Percentiles rank a stretch among this genome's conserved stretches.
phyloP scores from a whole-genome alignment of 1,140 invertebrate species.

The Cylas formicarius region DNA sequence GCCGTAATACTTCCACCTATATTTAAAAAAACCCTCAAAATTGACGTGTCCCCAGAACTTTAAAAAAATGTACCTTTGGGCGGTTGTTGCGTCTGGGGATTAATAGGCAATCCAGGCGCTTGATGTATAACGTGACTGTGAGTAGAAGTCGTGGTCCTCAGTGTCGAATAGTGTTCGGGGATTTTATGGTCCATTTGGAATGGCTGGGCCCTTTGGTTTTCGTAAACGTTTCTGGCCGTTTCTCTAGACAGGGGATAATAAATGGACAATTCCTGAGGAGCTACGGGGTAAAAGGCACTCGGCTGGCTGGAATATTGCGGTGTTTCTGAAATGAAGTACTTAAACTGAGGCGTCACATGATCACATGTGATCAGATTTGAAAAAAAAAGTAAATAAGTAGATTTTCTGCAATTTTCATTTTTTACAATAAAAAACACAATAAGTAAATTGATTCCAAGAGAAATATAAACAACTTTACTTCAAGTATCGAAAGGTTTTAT shows the following conservation, averaged over 20 bases:
- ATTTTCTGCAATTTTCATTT: no score
- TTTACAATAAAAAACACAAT: no score
- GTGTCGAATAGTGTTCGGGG: conserved; percentile 31
- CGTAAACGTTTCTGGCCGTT: conserved; percentile 33
- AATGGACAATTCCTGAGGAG: conserved; percentile 34
- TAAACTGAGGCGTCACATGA: no score
- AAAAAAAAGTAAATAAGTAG: no score
- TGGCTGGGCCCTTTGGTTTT: conserved; percentile 29
- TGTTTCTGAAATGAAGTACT: conserved; percentile 39
- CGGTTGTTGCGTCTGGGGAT: conserved; percentile 28
- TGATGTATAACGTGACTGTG: conserved; percentile 35
- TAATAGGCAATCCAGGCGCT: conserved; percentile 31
- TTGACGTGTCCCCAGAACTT: background rate
- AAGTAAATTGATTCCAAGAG: no score
- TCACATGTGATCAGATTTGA: no score
- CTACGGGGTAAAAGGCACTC: conserved; percentile 32
- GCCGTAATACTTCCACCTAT: conserved; percentile 36
- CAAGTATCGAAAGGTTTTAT: no score
- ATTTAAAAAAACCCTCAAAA: conserved; percentile 6
- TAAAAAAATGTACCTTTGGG: conserved; percentile 27
- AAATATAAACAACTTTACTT: no score
- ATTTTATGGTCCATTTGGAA: conserved; percentile 38
- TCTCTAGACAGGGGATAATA: conserved; percentile 36
- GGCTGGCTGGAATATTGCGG: conserved; percentile 36
- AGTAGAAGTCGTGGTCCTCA: conserved; percentile 29